A percentile compares a stretch with the other conserved stretches of the same genome.
These are phyloP conservation scores for Scarus forsteni DNA, from an alignment of 2,797 vertebrate genomes.

Conservation along the genomic window DNA sequence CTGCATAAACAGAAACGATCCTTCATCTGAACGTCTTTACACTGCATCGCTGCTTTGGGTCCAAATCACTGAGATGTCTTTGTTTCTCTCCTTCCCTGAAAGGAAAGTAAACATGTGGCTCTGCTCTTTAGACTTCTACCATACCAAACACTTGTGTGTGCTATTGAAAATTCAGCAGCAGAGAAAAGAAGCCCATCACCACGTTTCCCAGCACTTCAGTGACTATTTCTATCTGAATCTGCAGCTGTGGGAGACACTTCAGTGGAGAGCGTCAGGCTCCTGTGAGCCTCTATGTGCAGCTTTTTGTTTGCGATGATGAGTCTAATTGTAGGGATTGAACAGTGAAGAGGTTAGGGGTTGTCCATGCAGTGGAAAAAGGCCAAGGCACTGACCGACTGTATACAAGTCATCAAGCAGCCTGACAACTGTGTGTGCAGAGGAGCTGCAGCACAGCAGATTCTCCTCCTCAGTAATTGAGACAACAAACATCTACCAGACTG, in stretches of 20 bases:
- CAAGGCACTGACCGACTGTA: conserved; percentile 39
- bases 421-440: conserved; percentile 14
- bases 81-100: conserved; percentile 28
- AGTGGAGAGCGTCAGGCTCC: conserved; percentile 67
- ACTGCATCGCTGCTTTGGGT: conserved; percentile 22
- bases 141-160: conserved; percentile 43
- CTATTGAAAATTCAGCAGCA: conserved; percentile 45
- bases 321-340: conserved; percentile 76
- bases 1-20: conserved; percentile 33
- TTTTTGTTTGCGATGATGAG: conserved; percentile 79
- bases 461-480: conserved; percentile 14
- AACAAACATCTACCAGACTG: conserved; percentile 13
- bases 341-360: conserved; percentile 68
- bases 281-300: conserved; percentile 58
- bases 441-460: conserved; percentile 1
- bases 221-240: conserved; percentile 70
- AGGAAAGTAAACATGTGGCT: conserved; percentile 43
- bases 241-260: conserved; percentile 77
- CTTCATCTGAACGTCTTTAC: conserved; percentile 7
- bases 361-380: conserved; percentile 46
- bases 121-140: conserved; percentile 24
- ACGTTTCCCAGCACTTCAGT: conserved; percentile 54
- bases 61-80: neutral
- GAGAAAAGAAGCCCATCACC: conserved; percentile 40
- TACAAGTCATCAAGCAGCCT: conserved; percentile 28